Base-by-base conservation (phyloP, 2,113 vertebrate species). In the Ciconia maguari region DNA sequence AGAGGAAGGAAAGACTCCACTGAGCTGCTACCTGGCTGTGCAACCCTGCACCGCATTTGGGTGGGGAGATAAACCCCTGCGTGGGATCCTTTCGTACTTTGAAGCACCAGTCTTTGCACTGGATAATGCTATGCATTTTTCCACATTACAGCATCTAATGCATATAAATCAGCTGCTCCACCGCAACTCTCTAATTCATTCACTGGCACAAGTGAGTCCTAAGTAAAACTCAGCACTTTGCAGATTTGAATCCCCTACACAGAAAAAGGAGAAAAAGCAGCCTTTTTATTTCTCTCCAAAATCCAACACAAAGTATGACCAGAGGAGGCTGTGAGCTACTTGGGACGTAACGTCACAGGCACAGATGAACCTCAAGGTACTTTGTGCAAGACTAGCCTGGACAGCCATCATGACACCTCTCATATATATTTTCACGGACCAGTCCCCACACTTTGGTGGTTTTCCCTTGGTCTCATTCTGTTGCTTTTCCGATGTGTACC, bases 141-240 rank as follows among this genome's bases (percentile, higher is more conserved):
- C 62, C 70, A 38, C 34, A 8, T 78, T 82, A 72, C 20, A n/a
- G 38, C 52, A 60, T 15, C 51, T n/a, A 55, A 54, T 0, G 3
- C 24, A 38, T 58, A 32, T 58, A 82, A 52, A 91, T 78, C 49
- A 55, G 55, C 36, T 38, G 51, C 72, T 68, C 41, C 52, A 60
- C 32, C 0, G 0, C 0, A 0, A 69, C 13, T 48, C 62, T 60
- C 30, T 55, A 74, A 82, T 74, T 75, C 68, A 89, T 68, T 77
- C 83, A 65, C 42, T 84, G 72, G 32, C 69, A 90, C 44, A 93
- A 93, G 24, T 26, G 16, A 94, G 57, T 32, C 48, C 90, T 81
- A 86, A 75, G 83, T 49, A 80, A 92, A 93, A 78, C 42, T 61
- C 55, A 64, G 29, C 10, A 27, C 20, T 88, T 69, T 34, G 16